Conservation (phyloP, 1,140 invertebrate species). For the Cheumatopsyche charites region DNA sequence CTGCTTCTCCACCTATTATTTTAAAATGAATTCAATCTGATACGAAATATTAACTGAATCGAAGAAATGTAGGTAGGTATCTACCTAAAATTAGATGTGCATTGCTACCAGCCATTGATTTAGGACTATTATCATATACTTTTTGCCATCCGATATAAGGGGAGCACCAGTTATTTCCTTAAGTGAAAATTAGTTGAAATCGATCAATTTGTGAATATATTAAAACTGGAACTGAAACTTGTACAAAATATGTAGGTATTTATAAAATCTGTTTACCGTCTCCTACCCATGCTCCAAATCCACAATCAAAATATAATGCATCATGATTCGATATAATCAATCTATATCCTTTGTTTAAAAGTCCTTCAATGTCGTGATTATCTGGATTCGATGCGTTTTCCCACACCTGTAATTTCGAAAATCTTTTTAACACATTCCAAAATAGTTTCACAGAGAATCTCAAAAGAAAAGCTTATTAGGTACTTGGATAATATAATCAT, state of each 20-base stretch:
- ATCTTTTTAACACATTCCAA: background rate
- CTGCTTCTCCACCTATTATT: constrained; percentile 79
- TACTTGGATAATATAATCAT: constrained; percentile 77
- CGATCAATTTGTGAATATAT: background rate
- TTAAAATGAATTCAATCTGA: background rate
- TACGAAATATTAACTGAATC: too few species aligned
- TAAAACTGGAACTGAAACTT: too few species aligned
- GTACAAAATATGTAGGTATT: too few species aligned
- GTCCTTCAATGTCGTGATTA: constrained; percentile 68
- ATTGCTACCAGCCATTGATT: constrained; percentile 63
- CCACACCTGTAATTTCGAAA: constrained; percentile 67
- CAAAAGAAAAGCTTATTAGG: constrained; percentile 48
- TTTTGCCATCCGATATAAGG: constrained; percentile 90
- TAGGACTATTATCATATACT: constrained; percentile 78
- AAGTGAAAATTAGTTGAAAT: too few species aligned
- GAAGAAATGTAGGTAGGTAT: too few species aligned
- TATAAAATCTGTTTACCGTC: constrained; percentile 59
- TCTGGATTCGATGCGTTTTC: constrained; percentile 67
- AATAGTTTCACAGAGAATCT: too few species aligned
- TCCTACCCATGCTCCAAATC: constrained; percentile 70
- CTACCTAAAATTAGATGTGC: constrained; percentile 64
- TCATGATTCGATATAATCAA: constrained; percentile 87
- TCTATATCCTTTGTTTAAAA: constrained; percentile 72
- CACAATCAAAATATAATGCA: constrained; percentile 83
- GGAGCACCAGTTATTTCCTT: constrained; percentile 84